Evolutionary conservation across 2,888 invertebrate species (phyloP).

Genomic region (Pachymerium ferrugineum): DNA sequence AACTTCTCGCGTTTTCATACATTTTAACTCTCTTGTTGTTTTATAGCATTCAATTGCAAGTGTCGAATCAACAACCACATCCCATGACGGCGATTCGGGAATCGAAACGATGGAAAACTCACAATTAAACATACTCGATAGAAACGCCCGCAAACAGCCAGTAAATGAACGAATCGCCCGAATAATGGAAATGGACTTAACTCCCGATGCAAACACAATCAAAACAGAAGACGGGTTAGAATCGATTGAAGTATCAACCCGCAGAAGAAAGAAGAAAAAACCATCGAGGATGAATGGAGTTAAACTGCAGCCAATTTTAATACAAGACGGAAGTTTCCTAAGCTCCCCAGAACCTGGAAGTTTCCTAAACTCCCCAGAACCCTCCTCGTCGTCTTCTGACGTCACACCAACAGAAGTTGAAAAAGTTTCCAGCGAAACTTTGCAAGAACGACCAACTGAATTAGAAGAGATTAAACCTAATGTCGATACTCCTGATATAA

Average conservation of each 20-base stretch:
- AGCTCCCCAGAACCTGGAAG: neutral
- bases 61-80: conserved; percentile 25
- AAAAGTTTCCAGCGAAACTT: neutral
- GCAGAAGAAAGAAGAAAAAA: neutral
- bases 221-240: neutral
- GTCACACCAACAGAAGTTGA: neutral
- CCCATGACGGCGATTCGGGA: conserved; percentile 40
- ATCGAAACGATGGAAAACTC: conserved; percentile 34
- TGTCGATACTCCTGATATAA: neutral
- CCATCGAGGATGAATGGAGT: neutral
- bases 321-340: neutral
- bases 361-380: neutral
- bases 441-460: neutral
- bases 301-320: neutral
- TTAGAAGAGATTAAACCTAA: too few relatives aligned
- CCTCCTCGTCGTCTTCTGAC: neutral
- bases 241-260: neutral
- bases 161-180: neutral
- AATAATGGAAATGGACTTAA: neutral
- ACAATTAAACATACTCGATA: neutral
- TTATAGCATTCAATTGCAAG: conserved; percentile 16
- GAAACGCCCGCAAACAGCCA: too few relatives aligned
- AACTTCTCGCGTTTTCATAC: neutral
- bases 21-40: neutral
- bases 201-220: neutral